These are phyloP conservation scores for Monodelphis domestica DNA, from an alignment of 2,797 vertebrate genomes.

Conservation along the genomic window DNA sequence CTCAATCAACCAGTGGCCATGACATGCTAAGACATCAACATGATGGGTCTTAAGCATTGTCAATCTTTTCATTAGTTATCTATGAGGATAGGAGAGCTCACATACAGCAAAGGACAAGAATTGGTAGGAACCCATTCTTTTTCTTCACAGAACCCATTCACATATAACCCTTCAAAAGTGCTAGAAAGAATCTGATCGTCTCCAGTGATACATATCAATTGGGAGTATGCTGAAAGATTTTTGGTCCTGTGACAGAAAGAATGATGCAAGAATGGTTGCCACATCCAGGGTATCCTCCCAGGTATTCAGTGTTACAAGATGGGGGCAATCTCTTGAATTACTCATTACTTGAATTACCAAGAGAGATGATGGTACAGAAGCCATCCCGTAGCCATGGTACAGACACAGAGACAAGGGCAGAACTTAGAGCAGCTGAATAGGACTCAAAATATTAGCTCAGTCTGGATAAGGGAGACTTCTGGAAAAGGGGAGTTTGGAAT, in stretches of 20 bases:
- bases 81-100: constrained; percentile 6
- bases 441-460: neutral
- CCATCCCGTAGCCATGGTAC: neutral
- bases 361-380: constrained; percentile 44
- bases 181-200: constrained; percentile 67
- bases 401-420: neutral
- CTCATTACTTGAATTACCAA: constrained; percentile 67
- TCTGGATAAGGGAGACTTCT: neutral
- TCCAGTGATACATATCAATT: constrained; percentile 61
- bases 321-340: constrained; percentile 56
- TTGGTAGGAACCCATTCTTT: neutral
- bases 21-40: neutral
- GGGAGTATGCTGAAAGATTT: constrained; percentile 72
- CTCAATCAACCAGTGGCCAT: neutral
- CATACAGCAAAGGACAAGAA: neutral
- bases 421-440: neutral
- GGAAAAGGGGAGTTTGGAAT: neutral
- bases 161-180: constrained; percentile 59
- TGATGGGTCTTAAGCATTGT: constrained; percentile 1
- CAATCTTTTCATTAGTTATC: neutral
- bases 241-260: constrained; percentile 67
- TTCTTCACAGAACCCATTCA: neutral
- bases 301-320: constrained; percentile 60
- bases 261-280: constrained; percentile 65
- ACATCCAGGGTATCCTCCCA: constrained; percentile 58